These are phyloP conservation scores for Lates calcarifer DNA, from an alignment of 2,113 vertebrate species.

Conservation along the genomic window DNA sequence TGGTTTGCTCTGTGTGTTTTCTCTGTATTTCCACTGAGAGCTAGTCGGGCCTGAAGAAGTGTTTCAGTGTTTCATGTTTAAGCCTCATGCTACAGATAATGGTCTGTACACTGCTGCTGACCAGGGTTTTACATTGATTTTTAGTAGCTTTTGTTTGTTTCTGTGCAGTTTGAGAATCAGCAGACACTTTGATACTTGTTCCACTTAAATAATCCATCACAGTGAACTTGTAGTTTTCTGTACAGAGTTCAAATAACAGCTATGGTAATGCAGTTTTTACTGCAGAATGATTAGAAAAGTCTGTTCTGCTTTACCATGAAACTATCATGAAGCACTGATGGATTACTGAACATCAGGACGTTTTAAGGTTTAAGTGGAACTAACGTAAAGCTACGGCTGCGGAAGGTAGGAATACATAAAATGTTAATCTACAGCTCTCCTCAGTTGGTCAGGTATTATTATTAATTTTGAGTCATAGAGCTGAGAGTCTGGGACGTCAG, in stretches of 20 bases:
- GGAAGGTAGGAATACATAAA: too few relatives aligned
- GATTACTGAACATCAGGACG: not conserved
- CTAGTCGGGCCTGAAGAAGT: not conserved
- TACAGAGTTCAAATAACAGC: not conserved
- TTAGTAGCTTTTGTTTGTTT: not conserved
- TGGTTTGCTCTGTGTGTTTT: constrained; percentile 59
- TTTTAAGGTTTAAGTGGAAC: not conserved
- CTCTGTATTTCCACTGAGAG: constrained; percentile 55
- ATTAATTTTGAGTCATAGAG: not conserved
- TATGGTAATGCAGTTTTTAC: not conserved
- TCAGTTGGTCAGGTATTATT: too few relatives aligned
- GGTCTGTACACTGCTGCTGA: not conserved
- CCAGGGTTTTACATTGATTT: not conserved
- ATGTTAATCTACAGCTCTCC: too few relatives aligned
- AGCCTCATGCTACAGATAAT: not conserved
- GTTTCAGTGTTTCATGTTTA: constrained; percentile 25
- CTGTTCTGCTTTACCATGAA: not conserved
- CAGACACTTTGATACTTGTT: not conserved
- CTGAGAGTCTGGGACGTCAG: not conserved
- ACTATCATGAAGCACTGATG: not conserved
- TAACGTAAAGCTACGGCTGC: not conserved
- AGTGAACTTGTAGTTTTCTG: not conserved
- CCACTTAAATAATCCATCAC: not conserved
- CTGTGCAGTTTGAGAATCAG: not conserved
- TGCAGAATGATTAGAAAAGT: not conserved